These are phyloP conservation scores for Serranochromis macrocephalus DNA, from an alignment of 2,113 vertebrate genomes.

Conservation along the genomic window DNA sequence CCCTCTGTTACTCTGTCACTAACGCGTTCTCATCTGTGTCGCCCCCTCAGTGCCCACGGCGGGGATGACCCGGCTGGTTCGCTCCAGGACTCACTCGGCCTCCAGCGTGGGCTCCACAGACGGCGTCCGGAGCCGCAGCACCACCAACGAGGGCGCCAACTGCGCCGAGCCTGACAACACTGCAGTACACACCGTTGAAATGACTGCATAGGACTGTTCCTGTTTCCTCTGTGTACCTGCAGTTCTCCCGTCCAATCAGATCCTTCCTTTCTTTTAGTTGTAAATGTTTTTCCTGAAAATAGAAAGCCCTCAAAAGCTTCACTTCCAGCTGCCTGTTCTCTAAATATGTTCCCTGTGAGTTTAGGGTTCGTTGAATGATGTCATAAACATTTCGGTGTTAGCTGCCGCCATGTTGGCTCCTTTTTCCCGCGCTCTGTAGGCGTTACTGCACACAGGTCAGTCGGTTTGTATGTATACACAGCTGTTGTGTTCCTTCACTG, in stretches of 20 bases:
- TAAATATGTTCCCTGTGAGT: neutral
- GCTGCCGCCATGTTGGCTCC: neutral
- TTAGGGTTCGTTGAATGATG: neutral
- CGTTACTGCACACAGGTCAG: neutral
- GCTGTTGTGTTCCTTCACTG: neutral
- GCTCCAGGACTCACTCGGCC: constrained; percentile 87
- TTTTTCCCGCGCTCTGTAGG: neutral
- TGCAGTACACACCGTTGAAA: neutral
- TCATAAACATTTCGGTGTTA: neutral
- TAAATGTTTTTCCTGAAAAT: neutral
- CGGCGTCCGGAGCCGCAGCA: constrained; percentile 73
- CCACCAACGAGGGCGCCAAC: constrained; percentile 60
- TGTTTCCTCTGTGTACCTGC: neutral
- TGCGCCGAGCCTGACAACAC: neutral
- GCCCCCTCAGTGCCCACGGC: constrained; percentile 83
- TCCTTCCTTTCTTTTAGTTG: neutral
- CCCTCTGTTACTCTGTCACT: neutral
- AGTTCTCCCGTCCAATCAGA: neutral
- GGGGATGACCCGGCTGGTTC: constrained; percentile 86
- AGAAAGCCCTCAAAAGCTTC: neutral
- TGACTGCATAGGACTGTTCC: neutral
- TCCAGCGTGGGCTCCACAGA: constrained; percentile 85
- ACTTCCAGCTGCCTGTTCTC: neutral
- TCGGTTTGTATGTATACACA: neutral
- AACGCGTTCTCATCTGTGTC: neutral